These are phyloP conservation scores for Xylocopa sonorina DNA, from an alignment of 1,140 invertebrate species.

Conservation along the genomic window DNA sequence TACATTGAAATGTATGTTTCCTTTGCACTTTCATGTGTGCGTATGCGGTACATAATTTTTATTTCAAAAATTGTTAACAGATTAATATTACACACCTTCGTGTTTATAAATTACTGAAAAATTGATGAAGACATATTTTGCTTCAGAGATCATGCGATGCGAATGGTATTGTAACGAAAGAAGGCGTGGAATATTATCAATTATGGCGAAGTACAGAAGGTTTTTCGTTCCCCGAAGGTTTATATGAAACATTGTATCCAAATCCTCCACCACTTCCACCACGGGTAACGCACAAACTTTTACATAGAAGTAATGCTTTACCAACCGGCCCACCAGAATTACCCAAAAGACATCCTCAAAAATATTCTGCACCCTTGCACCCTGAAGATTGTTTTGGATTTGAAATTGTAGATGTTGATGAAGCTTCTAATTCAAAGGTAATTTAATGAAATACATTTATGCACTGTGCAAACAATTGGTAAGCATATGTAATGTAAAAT, in stretches of 20 bases:
- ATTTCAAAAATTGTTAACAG: background rate
- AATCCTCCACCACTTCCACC: constrained; percentile 82
- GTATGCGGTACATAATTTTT: background rate
- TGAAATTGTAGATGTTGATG: constrained; percentile 90
- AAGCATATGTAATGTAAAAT: constrained; percentile 15
- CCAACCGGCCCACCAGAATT: constrained; percentile 77
- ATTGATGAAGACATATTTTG: constrained; percentile 29
- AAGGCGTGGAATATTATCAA: constrained; percentile 79
- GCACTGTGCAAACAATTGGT: constrained; percentile 11
- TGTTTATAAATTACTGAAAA: background rate
- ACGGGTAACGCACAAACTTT: constrained; percentile 83
- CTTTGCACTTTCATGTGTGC: background rate
- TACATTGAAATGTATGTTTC: constrained; percentile 2
- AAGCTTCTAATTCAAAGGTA: constrained; percentile 80
- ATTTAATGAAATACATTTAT: constrained; percentile 45
- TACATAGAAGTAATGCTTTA: constrained; percentile 85
- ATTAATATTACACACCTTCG: constrained; percentile 39
- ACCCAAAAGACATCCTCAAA: constrained; percentile 82
- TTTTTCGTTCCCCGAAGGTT: constrained; percentile 68
- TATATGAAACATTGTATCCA: constrained; percentile 74
- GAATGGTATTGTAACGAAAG: constrained; percentile 68
- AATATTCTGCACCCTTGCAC: constrained; percentile 74
- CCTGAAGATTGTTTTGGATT: constrained; percentile 89
- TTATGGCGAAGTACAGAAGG: constrained; percentile 80
- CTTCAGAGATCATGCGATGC: constrained; percentile 68